A percentile compares a stretch with the other conserved stretches of the same genome.
phyloP scores from a whole-genome alignment of 2,888 invertebrate species.

The Tachina grossa region DNA sequence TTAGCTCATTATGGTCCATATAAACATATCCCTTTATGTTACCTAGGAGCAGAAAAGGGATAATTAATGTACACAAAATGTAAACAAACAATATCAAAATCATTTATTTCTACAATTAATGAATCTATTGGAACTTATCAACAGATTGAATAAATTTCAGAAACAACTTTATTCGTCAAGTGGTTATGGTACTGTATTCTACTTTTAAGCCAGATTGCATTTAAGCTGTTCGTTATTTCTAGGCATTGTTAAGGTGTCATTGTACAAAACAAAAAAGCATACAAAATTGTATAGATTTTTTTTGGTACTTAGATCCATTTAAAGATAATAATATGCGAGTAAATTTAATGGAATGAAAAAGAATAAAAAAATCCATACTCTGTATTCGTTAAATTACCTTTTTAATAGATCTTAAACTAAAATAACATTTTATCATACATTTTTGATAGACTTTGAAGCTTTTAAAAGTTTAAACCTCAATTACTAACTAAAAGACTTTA shows the following conservation, averaged over 20 bases:
- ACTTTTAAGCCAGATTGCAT: slow-evolving; percentile 35
- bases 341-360: slow-evolving; percentile 29
- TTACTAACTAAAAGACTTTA: not conserved
- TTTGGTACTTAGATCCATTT: slow-evolving; percentile 64
- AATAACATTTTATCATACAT: slow-evolving; percentile 3
- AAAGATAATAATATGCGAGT: slow-evolving; percentile 55
- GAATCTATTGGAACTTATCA: no score
- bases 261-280: slow-evolving; percentile 29
- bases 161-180: not conserved
- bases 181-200: not conserved
- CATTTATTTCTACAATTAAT: no score
- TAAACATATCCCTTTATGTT: no score
- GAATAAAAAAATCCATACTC: not conserved
- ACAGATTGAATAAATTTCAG: no score
- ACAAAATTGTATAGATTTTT: slow-evolving; percentile 31
- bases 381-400: not conserved
- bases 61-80: no score
- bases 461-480: slow-evolving; percentile 5
- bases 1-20: no score
- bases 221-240: slow-evolving; percentile 58
- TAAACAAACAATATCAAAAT: no score
- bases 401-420: slow-evolving; percentile 28
- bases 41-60: no score
- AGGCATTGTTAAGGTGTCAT: slow-evolving; percentile 67
- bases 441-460: not conserved